These are phyloP conservation scores for Ichneumon xanthorius DNA, from an alignment of 2,888 invertebrate species.

Conservation along the genomic window DNA sequence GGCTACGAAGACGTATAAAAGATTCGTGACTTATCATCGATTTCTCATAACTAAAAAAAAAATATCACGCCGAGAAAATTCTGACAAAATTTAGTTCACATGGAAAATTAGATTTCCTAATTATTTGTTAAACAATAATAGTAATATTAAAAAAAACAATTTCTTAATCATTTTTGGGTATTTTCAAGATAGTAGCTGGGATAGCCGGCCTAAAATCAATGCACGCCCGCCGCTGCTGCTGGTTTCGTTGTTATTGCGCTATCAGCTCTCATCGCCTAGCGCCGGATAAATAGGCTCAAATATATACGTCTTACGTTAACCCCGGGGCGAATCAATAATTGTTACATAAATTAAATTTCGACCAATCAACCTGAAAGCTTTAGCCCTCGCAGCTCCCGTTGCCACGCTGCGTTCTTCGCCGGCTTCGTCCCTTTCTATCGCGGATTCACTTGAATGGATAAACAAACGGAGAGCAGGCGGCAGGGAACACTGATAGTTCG, in stretches of 20 bases:
- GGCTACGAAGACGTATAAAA: too few species aligned
- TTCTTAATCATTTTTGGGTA: too few species aligned
- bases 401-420: conserved; percentile 25
- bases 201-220: conserved; percentile 55
- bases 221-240: background rate
- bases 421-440: conserved; percentile 23
- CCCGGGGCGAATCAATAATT: conserved; percentile 67
- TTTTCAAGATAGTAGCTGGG: too few species aligned
- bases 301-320: conserved; percentile 53
- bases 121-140: background rate
- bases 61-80: too few species aligned
- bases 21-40: too few species aligned
- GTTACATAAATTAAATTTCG: conserved; percentile 65
- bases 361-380: conserved; percentile 64
- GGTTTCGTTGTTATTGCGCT: background rate
- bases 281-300: conserved; percentile 37
- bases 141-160: too few species aligned
- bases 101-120: too few species aligned
- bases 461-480: conserved; percentile 53
- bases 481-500: conserved; percentile 50
- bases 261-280: background rate
- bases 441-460: conserved; percentile 53
- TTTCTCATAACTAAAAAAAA: too few species aligned
- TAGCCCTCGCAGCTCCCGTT: background rate
- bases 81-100: too few species aligned